A percentile compares a stretch with the other conserved stretches of the same genome.
phyloP scores from a whole-genome alignment of 2,797 vertebrate species.

The Mormyrus hasselquistii region DNA sequence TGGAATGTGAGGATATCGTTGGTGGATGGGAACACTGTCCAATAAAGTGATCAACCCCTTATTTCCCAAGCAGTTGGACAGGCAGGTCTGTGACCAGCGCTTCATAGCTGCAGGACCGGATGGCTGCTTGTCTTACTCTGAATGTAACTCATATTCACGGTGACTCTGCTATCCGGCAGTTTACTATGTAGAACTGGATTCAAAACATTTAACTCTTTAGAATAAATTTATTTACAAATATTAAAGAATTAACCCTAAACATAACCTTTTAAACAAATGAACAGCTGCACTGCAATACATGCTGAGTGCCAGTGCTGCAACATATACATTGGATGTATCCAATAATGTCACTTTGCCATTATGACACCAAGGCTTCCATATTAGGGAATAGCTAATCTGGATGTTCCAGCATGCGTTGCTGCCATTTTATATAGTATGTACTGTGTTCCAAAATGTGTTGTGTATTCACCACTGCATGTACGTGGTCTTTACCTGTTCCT shows the following conservation, averaged over 20 bases:
- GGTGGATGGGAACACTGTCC: too few relatives aligned
- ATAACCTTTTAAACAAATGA: not conserved
- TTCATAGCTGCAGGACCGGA: too few relatives aligned
- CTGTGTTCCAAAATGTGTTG: not conserved
- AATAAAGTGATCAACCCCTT: too few relatives aligned
- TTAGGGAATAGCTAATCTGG: not conserved
- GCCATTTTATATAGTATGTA: not conserved
- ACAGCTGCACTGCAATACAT: not conserved
- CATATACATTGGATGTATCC: not conserved
- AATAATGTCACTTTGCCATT: not conserved
- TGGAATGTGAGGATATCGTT: too few relatives aligned
- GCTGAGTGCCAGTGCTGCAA: not conserved
- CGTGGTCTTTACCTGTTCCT: not conserved
- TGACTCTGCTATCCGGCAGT: not conserved
- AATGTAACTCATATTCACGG: not conserved
- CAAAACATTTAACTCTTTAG: not conserved
- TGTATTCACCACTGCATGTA: not conserved
- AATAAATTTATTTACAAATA: not conserved
- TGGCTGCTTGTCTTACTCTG: not conserved
- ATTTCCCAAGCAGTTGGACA: too few relatives aligned
- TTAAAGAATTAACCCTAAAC: not conserved
- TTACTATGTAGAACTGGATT: not conserved
- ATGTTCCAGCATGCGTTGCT: not conserved
- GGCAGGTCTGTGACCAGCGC: too few relatives aligned
- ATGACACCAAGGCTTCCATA: not conserved